Evolutionary conservation across 2,113 vertebrate genomes (phyloP).

Genomic region (Chaetodon auriga): DNA sequence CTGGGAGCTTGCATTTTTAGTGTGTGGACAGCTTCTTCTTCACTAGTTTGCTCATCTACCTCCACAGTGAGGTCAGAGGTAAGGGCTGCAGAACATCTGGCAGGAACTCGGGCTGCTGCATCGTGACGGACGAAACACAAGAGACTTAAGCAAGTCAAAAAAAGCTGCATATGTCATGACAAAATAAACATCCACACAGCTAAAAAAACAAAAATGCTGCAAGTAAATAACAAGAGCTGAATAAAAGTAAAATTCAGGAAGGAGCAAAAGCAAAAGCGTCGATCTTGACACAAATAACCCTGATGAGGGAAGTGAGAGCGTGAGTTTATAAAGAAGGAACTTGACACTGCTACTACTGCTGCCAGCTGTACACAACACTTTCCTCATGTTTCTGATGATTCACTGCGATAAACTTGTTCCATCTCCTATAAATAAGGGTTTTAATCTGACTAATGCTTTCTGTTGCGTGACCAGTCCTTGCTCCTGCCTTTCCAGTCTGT

Average conservation of each 20-base stretch:
- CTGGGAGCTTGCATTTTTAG: neutral
- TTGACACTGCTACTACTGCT: neutral
- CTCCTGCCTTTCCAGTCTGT: neutral
- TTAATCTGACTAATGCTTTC: neutral
- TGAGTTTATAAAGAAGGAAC: slow-evolving; percentile 23
- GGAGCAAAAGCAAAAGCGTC: neutral
- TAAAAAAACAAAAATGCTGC: too few species aligned
- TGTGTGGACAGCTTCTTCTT: neutral
- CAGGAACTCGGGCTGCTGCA: neutral
- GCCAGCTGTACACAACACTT: neutral
- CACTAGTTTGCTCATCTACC: neutral
- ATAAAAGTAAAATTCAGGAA: neutral
- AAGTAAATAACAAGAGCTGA: neutral
- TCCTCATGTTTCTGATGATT: neutral
- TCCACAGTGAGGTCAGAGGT: neutral
- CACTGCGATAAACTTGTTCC: slow-evolving; percentile 1
- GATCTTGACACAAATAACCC: neutral
- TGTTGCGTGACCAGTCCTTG: neutral
- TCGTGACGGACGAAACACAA: neutral
- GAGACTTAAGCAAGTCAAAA: too few species aligned
- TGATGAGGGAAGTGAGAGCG: slow-evolving; percentile 36
- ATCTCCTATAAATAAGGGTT: neutral
- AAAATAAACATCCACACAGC: too few species aligned
- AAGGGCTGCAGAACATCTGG: neutral
- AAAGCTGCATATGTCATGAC: too few species aligned